Percentiles rank a stretch among this genome's conserved stretches.
Conservation (phyloP, 2,888 invertebrate species). For the Dasysyrphus albostriatus region DNA sequence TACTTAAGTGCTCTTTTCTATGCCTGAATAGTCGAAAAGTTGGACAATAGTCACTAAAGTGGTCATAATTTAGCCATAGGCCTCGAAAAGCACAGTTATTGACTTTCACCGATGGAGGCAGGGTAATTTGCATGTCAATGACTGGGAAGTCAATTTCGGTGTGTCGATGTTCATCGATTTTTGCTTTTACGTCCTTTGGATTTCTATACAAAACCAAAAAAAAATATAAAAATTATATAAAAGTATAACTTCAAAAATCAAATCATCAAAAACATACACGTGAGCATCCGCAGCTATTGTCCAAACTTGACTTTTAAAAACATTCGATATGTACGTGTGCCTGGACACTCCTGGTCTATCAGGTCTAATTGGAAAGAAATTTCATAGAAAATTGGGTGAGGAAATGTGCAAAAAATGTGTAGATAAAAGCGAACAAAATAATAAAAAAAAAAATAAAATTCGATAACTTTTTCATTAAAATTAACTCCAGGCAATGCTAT, state of each 20-base stretch:
- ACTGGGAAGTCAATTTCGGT: conserved; percentile 84
- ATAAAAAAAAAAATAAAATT: background rate
- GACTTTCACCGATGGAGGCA: conserved; percentile 84
- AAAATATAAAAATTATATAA: background rate
- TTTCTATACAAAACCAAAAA: conserved; percentile 74
- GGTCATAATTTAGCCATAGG: conserved; percentile 85
- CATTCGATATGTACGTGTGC: conserved; percentile 81
- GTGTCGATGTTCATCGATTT: conserved; percentile 81
- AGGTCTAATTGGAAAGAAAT: conserved; percentile 77
- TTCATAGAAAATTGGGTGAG: background rate
- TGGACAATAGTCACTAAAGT: conserved; percentile 85
- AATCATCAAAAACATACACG: conserved; percentile 77
- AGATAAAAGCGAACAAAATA: background rate
- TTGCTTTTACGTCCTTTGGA: conserved; percentile 80
- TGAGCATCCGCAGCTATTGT: conserved; percentile 82
- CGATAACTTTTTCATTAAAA: background rate
- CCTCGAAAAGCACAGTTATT: conserved; percentile 84
- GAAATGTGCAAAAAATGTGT: background rate
- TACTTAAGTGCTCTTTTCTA: conserved; percentile 76
- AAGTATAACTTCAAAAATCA: background rate
- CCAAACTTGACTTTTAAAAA: conserved; percentile 83
- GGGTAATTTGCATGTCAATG: conserved; percentile 83
- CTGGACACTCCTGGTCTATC: conserved; percentile 81
- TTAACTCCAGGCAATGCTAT: background rate
- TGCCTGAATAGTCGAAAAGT: conserved; percentile 80